These are phyloP conservation scores for Phataginus tetradactyla DNA, from an alignment of 2,797 vertebrate species.

Conservation along the genomic window DNA sequence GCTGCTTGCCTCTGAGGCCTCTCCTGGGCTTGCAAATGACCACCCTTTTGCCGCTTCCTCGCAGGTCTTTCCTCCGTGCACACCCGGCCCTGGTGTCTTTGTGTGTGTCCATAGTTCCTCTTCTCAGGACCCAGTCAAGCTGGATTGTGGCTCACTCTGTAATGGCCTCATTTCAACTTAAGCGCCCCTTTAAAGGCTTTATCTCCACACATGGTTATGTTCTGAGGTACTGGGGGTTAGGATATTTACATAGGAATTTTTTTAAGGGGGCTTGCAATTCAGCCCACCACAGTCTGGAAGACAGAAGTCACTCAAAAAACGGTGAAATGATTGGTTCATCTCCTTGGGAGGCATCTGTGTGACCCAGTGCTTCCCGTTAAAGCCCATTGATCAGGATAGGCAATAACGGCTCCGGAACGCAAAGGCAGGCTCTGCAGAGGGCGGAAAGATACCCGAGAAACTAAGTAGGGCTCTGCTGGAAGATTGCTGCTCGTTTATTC, in stretches of 20 bases:
- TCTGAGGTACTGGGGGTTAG: neutral
- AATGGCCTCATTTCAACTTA: neutral
- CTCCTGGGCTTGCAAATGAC: neutral
- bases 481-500: neutral
- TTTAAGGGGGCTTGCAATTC: neutral
- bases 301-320: neutral
- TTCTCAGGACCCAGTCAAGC: neutral
- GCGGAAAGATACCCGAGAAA: neutral
- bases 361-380: neutral
- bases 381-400: neutral
- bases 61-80: fast-evolving
- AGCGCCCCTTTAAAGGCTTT: neutral
- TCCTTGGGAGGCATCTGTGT: neutral
- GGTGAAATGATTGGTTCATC: neutral
- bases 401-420: neutral
- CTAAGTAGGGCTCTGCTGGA: too few species aligned
- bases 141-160: neutral
- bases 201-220: neutral
- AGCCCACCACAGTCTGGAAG: neutral
- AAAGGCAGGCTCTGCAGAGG: neutral
- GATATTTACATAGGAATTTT: neutral
- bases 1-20: neutral
- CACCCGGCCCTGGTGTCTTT: neutral
- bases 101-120: neutral
- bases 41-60: fast-evolving